Evolutionary conservation across 2,888 invertebrate species (phyloP).

Genomic region (Xestia rhomboidea): DNA sequence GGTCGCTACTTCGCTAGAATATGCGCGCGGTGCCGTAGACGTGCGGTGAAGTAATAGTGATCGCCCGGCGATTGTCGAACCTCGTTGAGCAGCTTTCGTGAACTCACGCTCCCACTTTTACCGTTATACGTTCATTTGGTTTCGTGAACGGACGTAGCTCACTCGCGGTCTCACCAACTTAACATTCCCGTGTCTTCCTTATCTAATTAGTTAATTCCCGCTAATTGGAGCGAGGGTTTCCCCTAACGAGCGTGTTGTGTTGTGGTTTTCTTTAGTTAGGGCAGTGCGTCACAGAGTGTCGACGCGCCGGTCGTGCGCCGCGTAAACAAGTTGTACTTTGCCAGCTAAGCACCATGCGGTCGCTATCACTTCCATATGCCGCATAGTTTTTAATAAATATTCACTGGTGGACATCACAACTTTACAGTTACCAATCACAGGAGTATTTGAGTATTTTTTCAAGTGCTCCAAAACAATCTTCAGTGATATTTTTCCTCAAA

Average conservation of each 20-base stretch:
- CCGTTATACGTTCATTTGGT: slow-evolving; percentile 90
- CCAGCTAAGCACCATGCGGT: slow-evolving; percentile 90
- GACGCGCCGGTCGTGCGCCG: slow-evolving; percentile 70
- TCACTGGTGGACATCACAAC: slow-evolving; percentile 63
- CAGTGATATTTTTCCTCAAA: slow-evolving; percentile 68
- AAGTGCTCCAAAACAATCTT: slow-evolving; percentile 69
- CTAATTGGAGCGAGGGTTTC: slow-evolving; percentile 76
- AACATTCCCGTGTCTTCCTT: slow-evolving; percentile 71
- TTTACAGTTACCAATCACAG: slow-evolving; percentile 57
- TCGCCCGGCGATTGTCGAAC: slow-evolving; percentile 78
- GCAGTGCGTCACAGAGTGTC: slow-evolving; percentile 69
- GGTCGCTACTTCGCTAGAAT: slow-evolving; percentile 64
- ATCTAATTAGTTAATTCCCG: slow-evolving; percentile 78
- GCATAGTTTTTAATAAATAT: slow-evolving; percentile 71
- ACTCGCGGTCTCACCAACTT: slow-evolving; percentile 74
- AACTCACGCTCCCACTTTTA: slow-evolving; percentile 87
- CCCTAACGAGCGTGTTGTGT: slow-evolving; percentile 73
- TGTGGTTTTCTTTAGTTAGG: slow-evolving; percentile 63
- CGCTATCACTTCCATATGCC: slow-evolving; percentile 84
- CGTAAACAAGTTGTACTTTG: slow-evolving; percentile 85
- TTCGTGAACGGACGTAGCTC: slow-evolving; percentile 83
- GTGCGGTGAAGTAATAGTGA: slow-evolving; percentile 85
- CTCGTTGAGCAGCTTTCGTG: slow-evolving; percentile 88
- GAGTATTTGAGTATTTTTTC: slow-evolving; percentile 62
- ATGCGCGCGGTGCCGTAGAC: slow-evolving; percentile 78